Conservation (phyloP, 2,113 vertebrate genomes). For the Lepisosteus oculatus region DNA sequence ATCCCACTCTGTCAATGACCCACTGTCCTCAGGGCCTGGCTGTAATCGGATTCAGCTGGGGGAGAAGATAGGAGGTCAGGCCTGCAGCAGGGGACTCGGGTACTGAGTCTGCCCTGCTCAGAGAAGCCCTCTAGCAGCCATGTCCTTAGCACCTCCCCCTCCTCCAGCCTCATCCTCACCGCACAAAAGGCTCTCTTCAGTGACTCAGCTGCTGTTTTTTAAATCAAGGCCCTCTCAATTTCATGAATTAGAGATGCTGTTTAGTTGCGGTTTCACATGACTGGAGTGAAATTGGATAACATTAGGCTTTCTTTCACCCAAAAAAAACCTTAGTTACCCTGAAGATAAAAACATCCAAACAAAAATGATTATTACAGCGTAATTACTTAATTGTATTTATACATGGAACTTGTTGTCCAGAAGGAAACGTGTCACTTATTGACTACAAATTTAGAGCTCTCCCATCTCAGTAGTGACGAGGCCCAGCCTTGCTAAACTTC, state of each 20-base stretch:
- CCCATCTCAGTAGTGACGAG: no score
- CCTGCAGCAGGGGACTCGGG: constrained; percentile 57
- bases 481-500: no score
- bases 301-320: no score
- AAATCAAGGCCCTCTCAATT: constrained; percentile 14
- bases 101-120: constrained; percentile 51
- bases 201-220: constrained; percentile 31
- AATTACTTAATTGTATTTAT: no score
- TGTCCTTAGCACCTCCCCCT: background rate
- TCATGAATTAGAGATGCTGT: background rate
- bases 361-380: no score
- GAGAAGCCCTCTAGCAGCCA: constrained; percentile 58
- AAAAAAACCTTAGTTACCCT: no score
- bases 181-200: constrained; percentile 36
- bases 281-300: background rate
- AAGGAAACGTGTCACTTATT: no score
- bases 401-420: no score
- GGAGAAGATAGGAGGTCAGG: constrained; percentile 59
- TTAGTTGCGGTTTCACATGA: background rate
- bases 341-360: no score
- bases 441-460: no score
- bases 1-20: constrained; percentile 72
- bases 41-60: constrained; percentile 66
- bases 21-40: constrained; percentile 66
- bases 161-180: constrained; percentile 37